A percentile compares a stretch with the other conserved stretches of the same genome.
Evolutionary conservation across 2,888 invertebrate species (phyloP).

Genomic region (Onthophagus sagittarius): DNA sequence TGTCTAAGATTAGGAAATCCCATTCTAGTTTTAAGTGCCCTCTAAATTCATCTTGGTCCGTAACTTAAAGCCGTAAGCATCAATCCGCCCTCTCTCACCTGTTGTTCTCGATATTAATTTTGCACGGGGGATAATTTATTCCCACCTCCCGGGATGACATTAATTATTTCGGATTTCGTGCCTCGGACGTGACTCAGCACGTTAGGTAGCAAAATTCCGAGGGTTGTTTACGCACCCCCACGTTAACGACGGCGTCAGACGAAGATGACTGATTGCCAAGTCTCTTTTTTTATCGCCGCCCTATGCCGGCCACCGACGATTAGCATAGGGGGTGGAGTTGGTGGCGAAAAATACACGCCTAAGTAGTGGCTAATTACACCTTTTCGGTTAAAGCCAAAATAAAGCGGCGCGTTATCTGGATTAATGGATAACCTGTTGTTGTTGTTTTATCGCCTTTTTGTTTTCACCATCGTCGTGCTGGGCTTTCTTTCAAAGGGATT

Average conservation of each 20-base stretch:
- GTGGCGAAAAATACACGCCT: conserved; percentile 5
- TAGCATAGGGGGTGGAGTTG: conserved; percentile 1
- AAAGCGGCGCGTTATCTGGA: conserved; percentile 1
- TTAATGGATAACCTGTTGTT: conserved; percentile 13
- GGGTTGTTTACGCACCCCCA: conserved; percentile 5
- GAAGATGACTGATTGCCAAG: conserved; percentile 8
- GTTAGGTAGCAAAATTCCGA: conserved; percentile 8
- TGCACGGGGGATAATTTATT: conserved; percentile 7
- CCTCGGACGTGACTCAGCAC: conserved; percentile 10
- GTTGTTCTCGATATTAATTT: conserved; percentile 9
- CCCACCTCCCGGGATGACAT: conserved; percentile 2
- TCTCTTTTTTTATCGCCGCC: not conserved
- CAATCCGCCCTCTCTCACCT: not conserved
- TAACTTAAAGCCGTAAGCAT: not conserved
- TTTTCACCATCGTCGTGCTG: not conserved
- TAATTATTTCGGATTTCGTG: conserved; percentile 14
- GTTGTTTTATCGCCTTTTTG: conserved; percentile 4
- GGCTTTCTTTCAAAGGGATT: conserved; percentile 5
- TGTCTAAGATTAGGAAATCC: not conserved
- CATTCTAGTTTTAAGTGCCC: not conserved
- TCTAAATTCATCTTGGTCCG: not conserved
- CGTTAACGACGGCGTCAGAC: not conserved
- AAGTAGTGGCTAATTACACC: conserved; percentile 11
- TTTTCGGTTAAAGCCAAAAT: not conserved
- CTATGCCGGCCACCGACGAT: not conserved